Percentiles rank a stretch among this genome's conserved stretches.
Conservation (phyloP, 2,113 vertebrate species). For the Tachycineta bicolor region DNA sequence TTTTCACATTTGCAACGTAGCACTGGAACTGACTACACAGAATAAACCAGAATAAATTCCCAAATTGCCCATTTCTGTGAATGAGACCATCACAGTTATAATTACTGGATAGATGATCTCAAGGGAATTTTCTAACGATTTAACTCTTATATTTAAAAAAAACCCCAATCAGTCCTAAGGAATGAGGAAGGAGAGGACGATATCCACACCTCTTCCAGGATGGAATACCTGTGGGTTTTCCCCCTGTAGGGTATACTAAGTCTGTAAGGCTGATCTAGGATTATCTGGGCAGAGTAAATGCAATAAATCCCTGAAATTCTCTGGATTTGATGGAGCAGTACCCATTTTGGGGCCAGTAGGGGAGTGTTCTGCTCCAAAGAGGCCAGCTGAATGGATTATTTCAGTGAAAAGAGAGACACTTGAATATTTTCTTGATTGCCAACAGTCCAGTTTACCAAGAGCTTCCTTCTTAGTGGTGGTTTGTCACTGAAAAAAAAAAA, state of each 20-base stretch:
- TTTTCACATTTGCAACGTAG: not conserved
- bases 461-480: not conserved
- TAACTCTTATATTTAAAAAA: not conserved
- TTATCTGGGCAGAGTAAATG: not conserved
- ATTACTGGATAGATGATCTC: not conserved
- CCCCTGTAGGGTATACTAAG: not conserved
- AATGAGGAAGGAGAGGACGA: not conserved
- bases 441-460: not conserved
- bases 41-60: not conserved
- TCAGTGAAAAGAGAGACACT: not conserved
- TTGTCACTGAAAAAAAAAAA: not conserved
- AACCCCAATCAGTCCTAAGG: not conserved
- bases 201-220: not conserved
- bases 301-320: not conserved
- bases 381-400: not conserved
- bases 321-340: not conserved
- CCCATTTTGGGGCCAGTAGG: not conserved
- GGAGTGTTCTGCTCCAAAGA: not conserved
- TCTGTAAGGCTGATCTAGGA: not conserved
- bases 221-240: not conserved
- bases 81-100: not conserved
- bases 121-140: not conserved
- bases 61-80: not conserved
- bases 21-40: not conserved
- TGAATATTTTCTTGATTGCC: not conserved